A percentile compares a stretch with the other conserved stretches of the same genome.
These are phyloP conservation scores for Alloplasta piceator DNA, from an alignment of 2,888 invertebrate species.

Conservation along the genomic window DNA sequence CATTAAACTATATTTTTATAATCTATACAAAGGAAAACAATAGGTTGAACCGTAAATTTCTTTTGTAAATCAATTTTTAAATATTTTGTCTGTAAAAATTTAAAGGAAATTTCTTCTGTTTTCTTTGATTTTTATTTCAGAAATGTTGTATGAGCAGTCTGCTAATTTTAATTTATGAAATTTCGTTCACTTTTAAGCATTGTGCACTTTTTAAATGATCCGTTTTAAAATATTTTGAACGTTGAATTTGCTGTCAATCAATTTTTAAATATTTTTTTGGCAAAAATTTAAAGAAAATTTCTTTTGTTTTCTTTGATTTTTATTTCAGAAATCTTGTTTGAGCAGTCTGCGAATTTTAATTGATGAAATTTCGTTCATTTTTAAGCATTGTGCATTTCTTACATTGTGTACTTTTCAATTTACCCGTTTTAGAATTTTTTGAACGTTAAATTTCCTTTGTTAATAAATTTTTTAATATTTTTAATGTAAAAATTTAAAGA, in stretches of 20 bases:
- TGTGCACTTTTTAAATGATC: too few species aligned
- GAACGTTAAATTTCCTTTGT: neutral
- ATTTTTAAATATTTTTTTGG: neutral
- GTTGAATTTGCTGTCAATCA: neutral
- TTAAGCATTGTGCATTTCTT: too few species aligned
- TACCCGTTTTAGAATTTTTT: too few species aligned
- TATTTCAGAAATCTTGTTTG: too few species aligned
- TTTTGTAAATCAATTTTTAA: neutral
- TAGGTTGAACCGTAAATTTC: neutral
- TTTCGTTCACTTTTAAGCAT: too few species aligned
- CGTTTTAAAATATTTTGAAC: too few species aligned
- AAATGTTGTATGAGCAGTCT: too few species aligned
- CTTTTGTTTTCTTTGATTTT: neutral
- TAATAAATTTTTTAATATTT: neutral
- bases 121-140: too few species aligned
- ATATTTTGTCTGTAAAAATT: neutral
- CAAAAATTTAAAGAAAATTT: neutral
- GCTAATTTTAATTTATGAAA: too few species aligned
- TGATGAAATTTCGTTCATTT: too few species aligned
- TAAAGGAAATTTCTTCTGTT: neutral
- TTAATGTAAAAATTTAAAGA: neutral
- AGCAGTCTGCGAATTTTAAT: too few species aligned
- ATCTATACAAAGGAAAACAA: neutral
- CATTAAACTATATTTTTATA: neutral
- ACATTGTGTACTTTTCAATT: too few species aligned